Percentiles rank a stretch among this genome's conserved stretches.
Conservation (phyloP, 2,113 vertebrate species). For the Carettochelys insculpta region DNA sequence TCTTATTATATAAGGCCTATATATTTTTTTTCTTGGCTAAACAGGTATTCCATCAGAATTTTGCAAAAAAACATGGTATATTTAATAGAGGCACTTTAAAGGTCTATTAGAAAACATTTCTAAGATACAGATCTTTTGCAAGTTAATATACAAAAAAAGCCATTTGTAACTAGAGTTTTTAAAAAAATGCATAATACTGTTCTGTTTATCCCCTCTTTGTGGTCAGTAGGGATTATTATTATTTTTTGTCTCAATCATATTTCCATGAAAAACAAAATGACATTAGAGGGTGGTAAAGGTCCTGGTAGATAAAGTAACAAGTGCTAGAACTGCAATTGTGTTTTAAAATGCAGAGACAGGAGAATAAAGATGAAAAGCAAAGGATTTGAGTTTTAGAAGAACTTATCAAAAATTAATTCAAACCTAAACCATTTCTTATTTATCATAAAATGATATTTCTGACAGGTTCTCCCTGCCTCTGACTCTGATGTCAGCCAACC, state of each 20-base stretch:
- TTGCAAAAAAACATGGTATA: neutral
- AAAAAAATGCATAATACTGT: neutral
- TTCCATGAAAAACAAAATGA: neutral
- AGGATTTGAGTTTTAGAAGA: slow-evolving; percentile 7
- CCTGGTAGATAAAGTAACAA: neutral
- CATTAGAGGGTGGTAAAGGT: neutral
- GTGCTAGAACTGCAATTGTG: neutral
- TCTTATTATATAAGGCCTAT: neutral
- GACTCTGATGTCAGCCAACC: neutral
- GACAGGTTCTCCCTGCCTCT: neutral
- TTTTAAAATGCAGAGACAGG: slow-evolving; percentile 25
- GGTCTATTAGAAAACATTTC: neutral
- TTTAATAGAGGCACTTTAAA: neutral
- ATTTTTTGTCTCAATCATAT: neutral
- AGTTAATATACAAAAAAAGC: neutral
- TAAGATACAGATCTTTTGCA: neutral
- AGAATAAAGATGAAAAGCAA: slow-evolving; percentile 13
- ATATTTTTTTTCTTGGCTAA: neutral
- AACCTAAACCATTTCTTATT: slow-evolving; percentile 16
- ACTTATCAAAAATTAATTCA: slow-evolving; percentile 42
- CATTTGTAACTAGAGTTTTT: neutral
- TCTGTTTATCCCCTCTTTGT: neutral
- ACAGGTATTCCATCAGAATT: neutral
- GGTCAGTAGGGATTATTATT: neutral
- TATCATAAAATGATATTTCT: slow-evolving; percentile 33